Percentiles rank a stretch among this genome's conserved stretches.
Evolutionary conservation across 2,888 invertebrate genomes (phyloP).

Genomic region (Tanypteryx hageni): DNA sequence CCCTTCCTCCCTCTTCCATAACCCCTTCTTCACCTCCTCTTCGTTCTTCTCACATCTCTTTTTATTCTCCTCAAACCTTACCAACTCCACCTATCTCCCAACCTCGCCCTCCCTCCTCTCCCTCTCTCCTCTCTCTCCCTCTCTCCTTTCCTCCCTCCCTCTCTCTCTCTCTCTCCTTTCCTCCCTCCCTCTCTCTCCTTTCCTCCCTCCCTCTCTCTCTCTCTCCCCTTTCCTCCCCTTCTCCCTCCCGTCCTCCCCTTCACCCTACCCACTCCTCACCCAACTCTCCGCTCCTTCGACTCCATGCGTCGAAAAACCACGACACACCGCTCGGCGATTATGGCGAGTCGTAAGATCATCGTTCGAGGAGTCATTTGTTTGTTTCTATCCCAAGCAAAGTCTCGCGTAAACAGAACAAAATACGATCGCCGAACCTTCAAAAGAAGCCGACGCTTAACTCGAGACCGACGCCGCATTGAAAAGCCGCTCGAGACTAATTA

Average conservation of each 20-base stretch:
- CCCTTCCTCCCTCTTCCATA: neutral
- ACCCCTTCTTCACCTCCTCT: neutral
- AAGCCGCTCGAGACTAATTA: no score
- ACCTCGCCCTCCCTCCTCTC: neutral
- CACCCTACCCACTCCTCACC: no score
- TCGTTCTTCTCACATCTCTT: neutral
- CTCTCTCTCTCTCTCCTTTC: no score
- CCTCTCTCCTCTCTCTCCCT: neutral
- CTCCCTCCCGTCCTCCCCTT: neutral
- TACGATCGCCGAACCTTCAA: no score
- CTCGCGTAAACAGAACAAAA: neutral
- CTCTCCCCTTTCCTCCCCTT: neutral
- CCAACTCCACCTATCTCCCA: neutral
- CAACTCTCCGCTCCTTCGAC: no score
- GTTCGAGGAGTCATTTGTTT: neutral
- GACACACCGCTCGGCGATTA: neutral
- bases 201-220: neutral
- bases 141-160: neutral
- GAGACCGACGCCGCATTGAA: no score
- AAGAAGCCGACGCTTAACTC: no score
- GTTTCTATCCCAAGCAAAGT: neutral
- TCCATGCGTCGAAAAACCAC: neutral
- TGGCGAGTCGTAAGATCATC: constrained; percentile 19
- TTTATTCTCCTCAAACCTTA: neutral
- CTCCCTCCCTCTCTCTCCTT: neutral